Conservation (phyloP, 2,113 vertebrate species). For the Grallaria varia region DNA sequence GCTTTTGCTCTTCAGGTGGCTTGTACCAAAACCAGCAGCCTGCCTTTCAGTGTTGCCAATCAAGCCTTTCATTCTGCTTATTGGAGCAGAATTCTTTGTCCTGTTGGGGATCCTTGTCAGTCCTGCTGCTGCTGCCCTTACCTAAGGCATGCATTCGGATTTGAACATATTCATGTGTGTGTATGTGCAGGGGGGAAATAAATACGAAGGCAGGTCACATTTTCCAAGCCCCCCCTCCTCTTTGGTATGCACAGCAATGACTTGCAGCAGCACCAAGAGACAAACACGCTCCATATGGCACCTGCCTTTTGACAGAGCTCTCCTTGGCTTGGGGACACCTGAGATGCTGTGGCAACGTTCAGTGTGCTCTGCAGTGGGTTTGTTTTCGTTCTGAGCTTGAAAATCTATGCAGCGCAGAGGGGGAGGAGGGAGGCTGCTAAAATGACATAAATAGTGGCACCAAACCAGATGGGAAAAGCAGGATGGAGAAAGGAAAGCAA, state of each 20-base stretch:
- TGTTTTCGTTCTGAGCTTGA: neutral
- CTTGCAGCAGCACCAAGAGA: neutral
- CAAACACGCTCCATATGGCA: neutral
- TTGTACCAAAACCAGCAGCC: constrained; percentile 4
- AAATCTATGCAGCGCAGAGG: neutral
- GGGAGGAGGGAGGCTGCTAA: neutral
- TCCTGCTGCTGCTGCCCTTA: neutral
- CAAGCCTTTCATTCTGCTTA: constrained; percentile 1
- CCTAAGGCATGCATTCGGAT: neutral
- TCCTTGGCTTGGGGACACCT: neutral
- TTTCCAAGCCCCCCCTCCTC: neutral
- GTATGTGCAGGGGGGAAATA: neutral
- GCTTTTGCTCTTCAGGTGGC: constrained; percentile 48
- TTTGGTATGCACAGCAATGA: neutral
- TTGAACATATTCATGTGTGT: rapidly evolving
- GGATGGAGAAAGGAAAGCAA: neutral
- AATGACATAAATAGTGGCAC: neutral
- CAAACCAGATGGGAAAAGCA: neutral
- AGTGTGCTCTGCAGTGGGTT: neutral
- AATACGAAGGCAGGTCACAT: neutral
- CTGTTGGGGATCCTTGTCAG: neutral
- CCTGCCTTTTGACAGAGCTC: neutral
- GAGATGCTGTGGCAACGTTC: neutral
- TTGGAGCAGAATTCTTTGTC: neutral
- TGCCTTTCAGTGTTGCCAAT: constrained; percentile 5